phyloP scores from a whole-genome alignment of 2,888 invertebrate genomes.

The Hirtodrosophila alboralis region DNA sequence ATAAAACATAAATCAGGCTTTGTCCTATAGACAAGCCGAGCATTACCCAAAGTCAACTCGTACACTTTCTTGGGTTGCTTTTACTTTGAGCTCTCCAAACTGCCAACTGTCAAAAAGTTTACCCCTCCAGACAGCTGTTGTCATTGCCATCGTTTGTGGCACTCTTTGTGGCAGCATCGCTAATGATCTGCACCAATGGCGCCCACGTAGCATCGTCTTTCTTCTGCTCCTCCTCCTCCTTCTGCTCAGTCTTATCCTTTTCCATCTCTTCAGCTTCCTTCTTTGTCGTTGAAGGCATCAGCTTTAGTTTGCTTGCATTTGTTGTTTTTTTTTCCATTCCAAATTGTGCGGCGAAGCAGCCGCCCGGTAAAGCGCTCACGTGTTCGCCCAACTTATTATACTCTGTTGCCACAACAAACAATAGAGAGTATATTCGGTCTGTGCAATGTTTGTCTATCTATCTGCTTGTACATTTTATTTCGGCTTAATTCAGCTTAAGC shows the following conservation, averaged over 20 bases:
- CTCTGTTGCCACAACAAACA: too few relatives aligned
- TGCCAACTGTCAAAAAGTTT: constrained; percentile 45
- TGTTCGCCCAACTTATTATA: constrained; percentile 24
- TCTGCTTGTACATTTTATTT: too few relatives aligned
- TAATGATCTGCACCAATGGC: constrained; percentile 73
- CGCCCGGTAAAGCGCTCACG: constrained; percentile 29
- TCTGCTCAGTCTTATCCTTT: background rate
- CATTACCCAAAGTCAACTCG: constrained; percentile 6
- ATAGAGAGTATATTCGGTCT: too few relatives aligned
- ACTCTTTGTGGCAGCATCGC: constrained; percentile 48
- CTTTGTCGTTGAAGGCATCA: constrained; percentile 22
- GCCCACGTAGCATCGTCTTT: constrained; percentile 58
- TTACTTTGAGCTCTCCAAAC: constrained; percentile 15
- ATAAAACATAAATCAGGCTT: constrained; percentile 68
- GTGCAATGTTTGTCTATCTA: too few relatives aligned
- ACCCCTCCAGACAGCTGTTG: constrained; percentile 34
- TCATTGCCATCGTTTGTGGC: constrained; percentile 49
- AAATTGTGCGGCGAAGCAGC: constrained; percentile 5
- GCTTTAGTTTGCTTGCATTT: constrained; percentile 28
- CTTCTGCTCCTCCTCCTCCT: constrained; percentile 4
- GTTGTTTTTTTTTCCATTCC: constrained; percentile 3
- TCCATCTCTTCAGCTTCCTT: background rate
- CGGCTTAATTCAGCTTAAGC: too few relatives aligned
- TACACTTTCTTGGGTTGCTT: constrained; percentile 15
- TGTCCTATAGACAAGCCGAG: constrained; percentile 20